phyloP scores from a whole-genome alignment of 1,140 invertebrate species.

The Megalonaias nervosa region DNA sequence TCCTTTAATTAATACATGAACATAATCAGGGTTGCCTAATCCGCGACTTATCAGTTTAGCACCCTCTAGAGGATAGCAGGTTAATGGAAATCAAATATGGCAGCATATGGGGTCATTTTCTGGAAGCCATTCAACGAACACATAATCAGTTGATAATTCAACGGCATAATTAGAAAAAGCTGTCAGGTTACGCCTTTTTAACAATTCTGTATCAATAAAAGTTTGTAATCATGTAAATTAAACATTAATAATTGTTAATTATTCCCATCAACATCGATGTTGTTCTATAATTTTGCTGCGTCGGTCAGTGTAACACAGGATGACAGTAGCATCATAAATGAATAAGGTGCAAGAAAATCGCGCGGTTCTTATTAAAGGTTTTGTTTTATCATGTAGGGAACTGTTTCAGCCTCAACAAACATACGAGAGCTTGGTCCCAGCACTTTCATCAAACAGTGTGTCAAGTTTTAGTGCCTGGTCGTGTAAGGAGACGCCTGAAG shows the following conservation, averaged over 20 bases:
- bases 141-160: constrained; percentile 3
- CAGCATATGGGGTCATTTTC: background rate
- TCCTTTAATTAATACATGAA: no score
- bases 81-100: background rate
- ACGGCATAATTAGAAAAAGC: background rate
- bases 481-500: no score
- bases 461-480: no score
- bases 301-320: background rate
- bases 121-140: no score
- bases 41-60: background rate
- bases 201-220: no score
- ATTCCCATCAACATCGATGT: constrained; percentile 9
- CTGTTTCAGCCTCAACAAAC: background rate
- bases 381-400: constrained; percentile 4
- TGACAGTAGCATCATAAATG: background rate
- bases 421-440: constrained; percentile 5
- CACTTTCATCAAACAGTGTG: constrained; percentile 1
- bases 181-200: background rate
- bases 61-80: background rate
- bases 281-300: background rate
- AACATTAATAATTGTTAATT: background rate
- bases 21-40: no score
- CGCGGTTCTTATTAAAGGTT: background rate
- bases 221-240: background rate
- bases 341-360: background rate